Evolutionary conservation across 2,888 invertebrate species (phyloP), one percentile per base, ranked within the genome.

Genomic region (Philhelius pedissequus): DNA sequence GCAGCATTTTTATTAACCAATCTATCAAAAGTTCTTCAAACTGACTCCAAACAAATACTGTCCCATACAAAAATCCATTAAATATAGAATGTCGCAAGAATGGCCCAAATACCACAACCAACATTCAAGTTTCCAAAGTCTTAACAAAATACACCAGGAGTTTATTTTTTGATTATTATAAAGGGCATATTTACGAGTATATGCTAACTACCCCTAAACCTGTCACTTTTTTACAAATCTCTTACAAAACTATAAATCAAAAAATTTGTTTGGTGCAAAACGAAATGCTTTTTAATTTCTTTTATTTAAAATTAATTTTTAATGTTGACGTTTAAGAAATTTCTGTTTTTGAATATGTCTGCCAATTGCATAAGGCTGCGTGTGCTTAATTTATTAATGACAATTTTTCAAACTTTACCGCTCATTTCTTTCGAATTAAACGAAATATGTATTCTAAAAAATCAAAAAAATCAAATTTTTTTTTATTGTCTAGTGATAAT

Each of bases 331-430:
- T 30, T 74, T 8, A 38, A 4, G 15, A 58, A 38, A 9, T 58
- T 43, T 32, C 35, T 35, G 5, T 7, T 35, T 20, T 32, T 5
- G n/a, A 48, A 13, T 35, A 11, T 15, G 27, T 43, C n/a, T 68
- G 73, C 58, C 66, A 62, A 78, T 82, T 82, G 82, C 82, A 82
- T 71, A 82, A 82, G 64, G 13, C 38, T 18, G 9, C 15, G 15
- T 30, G 25, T 27, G 22, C 48, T 48, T 18, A 60, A 77, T 77
- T 68, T 73, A 82, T 77, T 45, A 43, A 38, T 35, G 60, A 54
- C 77, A 77, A 82, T 77, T 68, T 82, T 68, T 82, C 43, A 81
- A n/a, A 70, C 70, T 76, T 76, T 71, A 82, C 38, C 73, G 62
- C 60, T 32, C 38, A 25, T 5, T 15, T 43, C 4, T 43, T 43